A percentile compares a stretch with the other conserved stretches of the same genome.
Evolutionary conservation across 23 tunicate genomes (phyloP).

Genomic region (Botrylloides violaceus): DNA sequence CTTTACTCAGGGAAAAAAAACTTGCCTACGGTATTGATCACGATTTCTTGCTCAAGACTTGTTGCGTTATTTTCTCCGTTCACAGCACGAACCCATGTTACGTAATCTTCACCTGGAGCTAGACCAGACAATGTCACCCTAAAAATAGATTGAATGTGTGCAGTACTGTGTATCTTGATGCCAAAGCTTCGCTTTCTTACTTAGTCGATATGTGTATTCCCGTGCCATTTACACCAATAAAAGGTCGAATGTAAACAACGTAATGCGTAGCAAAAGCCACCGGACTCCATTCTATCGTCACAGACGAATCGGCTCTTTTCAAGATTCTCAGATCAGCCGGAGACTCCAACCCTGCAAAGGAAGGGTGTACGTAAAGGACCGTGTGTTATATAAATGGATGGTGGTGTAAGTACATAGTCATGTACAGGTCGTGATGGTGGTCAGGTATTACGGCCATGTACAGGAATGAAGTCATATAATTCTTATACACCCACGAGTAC

Average conservation of each 20-base stretch:
- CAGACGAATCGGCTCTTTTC: background rate
- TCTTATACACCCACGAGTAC: too few species aligned
- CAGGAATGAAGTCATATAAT: too few species aligned
- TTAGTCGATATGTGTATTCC: background rate
- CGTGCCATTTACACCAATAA: constrained; percentile 1
- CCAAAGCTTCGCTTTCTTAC: background rate
- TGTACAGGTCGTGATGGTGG: too few species aligned
- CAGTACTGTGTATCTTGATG: background rate
- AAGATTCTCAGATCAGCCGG: background rate
- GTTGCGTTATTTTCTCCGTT: constrained; percentile 18
- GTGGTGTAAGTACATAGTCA: too few species aligned
- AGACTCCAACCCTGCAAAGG: background rate
- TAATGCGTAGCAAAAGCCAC: constrained; percentile 22
- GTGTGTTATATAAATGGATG: too few species aligned
- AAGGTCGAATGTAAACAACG: constrained; percentile 5
- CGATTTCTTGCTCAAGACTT: background rate
- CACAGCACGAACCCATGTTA: constrained; percentile 15
- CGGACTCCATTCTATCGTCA: background rate
- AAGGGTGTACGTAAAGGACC: too few species aligned
- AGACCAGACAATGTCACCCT: constrained; percentile 13
- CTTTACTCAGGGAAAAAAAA: too few species aligned
- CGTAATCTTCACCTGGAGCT: constrained; percentile 2
- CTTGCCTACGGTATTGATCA: constrained; percentile 1
- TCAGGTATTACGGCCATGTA: too few species aligned
- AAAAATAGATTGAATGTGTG: background rate